Conservation (phyloP, 2,113 vertebrate genomes). For the Toxotes jaculatrix region DNA sequence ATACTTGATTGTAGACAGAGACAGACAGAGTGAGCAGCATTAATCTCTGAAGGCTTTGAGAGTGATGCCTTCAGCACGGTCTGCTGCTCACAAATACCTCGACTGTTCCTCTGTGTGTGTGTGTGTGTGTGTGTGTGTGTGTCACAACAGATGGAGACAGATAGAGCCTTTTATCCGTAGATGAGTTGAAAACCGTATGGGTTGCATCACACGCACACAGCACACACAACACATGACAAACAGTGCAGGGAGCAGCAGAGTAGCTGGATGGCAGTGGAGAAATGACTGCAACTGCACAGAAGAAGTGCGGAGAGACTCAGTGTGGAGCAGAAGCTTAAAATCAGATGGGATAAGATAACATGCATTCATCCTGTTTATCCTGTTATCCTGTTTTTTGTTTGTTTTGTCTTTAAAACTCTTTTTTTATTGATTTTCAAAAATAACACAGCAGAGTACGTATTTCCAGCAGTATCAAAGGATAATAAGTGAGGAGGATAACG, state of each 20-base stretch:
- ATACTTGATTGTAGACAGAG: constrained; percentile 5
- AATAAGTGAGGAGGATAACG: no score
- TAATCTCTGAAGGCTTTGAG: constrained; percentile 47
- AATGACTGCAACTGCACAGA: constrained; percentile 47
- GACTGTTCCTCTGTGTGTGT: constrained; percentile 23
- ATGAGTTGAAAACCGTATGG: constrained; percentile 52
- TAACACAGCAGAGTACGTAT: no score
- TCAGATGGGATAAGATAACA: constrained; percentile 59
- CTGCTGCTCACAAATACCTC: constrained; percentile 56
- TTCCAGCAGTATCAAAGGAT: no score
- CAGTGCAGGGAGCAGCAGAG: constrained; percentile 34
- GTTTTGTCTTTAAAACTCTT: no score
- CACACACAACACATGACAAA: constrained; percentile 25
- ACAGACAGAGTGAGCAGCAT: constrained; percentile 5
- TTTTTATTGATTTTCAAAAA: no score
- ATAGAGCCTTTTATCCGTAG: constrained; percentile 72
- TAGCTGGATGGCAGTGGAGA: constrained; percentile 32
- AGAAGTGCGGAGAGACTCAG: constrained; percentile 33
- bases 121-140: constrained; percentile 24
- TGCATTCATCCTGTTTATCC: constrained; percentile 18
- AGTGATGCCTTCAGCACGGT: constrained; percentile 50
- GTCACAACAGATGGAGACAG: constrained; percentile 69
- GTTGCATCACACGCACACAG: constrained; percentile 18
- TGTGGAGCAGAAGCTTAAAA: constrained; percentile 65
- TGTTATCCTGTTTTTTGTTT: no score